Evolutionary conservation across 2,888 invertebrate genomes (phyloP).

Genomic region (Agelastica alni): DNA sequence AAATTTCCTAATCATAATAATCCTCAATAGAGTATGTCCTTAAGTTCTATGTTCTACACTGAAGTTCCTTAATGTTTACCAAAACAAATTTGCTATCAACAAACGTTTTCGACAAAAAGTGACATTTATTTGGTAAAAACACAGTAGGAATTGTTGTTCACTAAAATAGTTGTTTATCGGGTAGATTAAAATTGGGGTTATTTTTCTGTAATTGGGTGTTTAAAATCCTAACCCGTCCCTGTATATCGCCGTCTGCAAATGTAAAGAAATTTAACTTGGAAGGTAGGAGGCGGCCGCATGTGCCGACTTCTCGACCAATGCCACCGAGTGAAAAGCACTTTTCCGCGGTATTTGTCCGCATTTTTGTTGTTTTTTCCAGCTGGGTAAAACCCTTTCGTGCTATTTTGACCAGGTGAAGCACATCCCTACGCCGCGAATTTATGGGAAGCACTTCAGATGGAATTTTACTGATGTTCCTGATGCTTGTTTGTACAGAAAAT

Average conservation of each 20-base stretch:
- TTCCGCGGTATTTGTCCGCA: slow-evolving; percentile 27
- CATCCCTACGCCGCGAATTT: slow-evolving; percentile 10
- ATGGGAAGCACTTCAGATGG: slow-evolving; percentile 7
- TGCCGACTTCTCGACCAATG: slow-evolving; percentile 43
- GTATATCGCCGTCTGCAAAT: slow-evolving; percentile 33
- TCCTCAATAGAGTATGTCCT: too few species aligned
- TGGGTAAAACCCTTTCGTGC: slow-evolving; percentile 18
- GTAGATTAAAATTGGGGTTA: too few species aligned
- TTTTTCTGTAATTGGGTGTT: too few species aligned
- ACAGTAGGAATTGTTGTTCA: too few species aligned
- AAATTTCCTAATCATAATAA: too few species aligned
- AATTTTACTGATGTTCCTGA: slow-evolving; percentile 11
- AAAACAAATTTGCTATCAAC: too few species aligned
- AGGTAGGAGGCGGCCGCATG: slow-evolving; percentile 38
- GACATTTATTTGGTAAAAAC: too few species aligned
- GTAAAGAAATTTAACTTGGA: slow-evolving; percentile 41
- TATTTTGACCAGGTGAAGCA: slow-evolving; percentile 17
- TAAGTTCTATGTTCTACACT: too few species aligned
- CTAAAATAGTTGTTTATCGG: too few species aligned
- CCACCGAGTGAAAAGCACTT: slow-evolving; percentile 32
- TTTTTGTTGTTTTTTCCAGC: slow-evolving; percentile 26
- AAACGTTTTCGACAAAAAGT: too few species aligned
- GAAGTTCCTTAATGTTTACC: too few species aligned
- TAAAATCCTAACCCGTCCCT: slow-evolving; percentile 25
- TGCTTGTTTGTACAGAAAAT: neutral